phyloP scores from a whole-genome alignment of 2,797 vertebrate genomes.

The Xerus rutilus region DNA sequence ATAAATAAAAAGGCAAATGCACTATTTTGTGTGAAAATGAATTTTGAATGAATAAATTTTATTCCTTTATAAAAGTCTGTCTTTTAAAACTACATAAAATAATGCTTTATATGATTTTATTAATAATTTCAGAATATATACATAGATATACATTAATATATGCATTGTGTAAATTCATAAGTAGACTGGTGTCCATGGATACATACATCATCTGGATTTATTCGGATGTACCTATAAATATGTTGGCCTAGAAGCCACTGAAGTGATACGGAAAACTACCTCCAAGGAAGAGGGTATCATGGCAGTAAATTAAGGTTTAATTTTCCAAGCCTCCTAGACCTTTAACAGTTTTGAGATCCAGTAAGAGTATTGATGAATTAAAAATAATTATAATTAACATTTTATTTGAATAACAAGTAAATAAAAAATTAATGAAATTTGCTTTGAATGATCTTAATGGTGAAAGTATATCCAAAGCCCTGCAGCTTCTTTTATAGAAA shows the following conservation, averaged over 20 bases:
- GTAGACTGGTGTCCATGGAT: not conserved
- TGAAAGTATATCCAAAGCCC: not conserved
- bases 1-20: not conserved
- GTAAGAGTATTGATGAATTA: not conserved
- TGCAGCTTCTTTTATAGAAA: not conserved
- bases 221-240: not conserved
- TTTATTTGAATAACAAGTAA: not conserved
- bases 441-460: not conserved
- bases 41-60: not conserved
- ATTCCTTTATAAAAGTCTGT: not conserved
- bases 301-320: not conserved
- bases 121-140: not conserved
- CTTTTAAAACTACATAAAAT: not conserved
- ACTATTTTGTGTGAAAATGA: not conserved
- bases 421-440: not conserved
- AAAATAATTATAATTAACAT: not conserved
- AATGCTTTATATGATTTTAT: not conserved
- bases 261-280: not conserved
- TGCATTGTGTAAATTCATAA: not conserved
- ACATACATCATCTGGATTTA: not conserved
- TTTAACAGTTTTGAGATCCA: not conserved
- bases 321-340: not conserved
- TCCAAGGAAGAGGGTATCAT: not conserved
- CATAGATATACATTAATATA: not conserved
- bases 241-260: not conserved